Base-by-base conservation (phyloP, 2,888 invertebrate species). In the Phytoseiulus persimilis region DNA sequence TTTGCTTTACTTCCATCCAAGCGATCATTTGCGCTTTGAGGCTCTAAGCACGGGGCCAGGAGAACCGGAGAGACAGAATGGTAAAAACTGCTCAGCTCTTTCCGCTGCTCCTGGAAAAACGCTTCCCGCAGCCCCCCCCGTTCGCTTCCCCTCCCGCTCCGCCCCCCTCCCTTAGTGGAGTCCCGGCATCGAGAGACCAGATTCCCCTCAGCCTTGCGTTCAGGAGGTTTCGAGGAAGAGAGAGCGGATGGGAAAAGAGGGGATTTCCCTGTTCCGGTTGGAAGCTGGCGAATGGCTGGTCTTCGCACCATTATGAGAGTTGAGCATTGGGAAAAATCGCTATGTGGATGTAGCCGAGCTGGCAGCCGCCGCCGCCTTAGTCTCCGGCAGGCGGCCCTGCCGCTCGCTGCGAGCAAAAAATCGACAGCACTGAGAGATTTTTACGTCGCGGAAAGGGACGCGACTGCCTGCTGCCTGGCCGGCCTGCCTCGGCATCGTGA, bases 371-470 rank as follows among this genome's bases (percentile, higher is more conserved):
- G 39, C 39, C 39, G 39, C 65, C 65, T 65, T 65, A 65, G 65
- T 65, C 65, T 65, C 65, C 65, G 65, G 65, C 65, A n/a, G n/a
- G n/a, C n/a, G n/a, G n/a, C 65, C 18, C 65, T 65, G 28, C 65
- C 65, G 65, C 65, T 65, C 65, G 65, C 65, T 65, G 65, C 65
- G 65, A 65, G 65, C 65, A n/a, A 87, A 87, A 87, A 87, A 87
- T 31, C 87, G 32, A 87, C 45, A 65, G 65, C 39, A 87, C 87
- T 87, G 87, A 33, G 39, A 33, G 87, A 87, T 87, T 87, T 87
- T 87, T 87, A 87, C 87, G 87, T 87, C 87, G 33, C 32, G 87
- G 87, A 87, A 87, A 87, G 87, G 87, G 87, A 87, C 84, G 32
- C 84, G 33, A 33, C 84, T 84, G 84, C 84, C 84, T 33, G 33